Percentiles rank a stretch among this genome's conserved stretches.
These are phyloP conservation scores for Bombus confusus DNA, from an alignment of 1,140 invertebrate species.

Conservation along the genomic window DNA sequence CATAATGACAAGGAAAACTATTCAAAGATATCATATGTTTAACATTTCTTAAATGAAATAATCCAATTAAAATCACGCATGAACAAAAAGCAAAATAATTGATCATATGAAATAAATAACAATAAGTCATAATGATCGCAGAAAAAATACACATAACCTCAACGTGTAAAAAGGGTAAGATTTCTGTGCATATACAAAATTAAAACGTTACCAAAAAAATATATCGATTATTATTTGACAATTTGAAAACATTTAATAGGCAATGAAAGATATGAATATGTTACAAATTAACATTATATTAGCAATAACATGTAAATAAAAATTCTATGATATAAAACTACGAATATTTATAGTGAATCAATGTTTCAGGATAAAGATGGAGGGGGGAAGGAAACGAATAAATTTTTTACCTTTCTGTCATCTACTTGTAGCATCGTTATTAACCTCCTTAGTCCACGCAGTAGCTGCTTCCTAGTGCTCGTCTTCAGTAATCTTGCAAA, in stretches of 20 bases:
- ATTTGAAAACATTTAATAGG: background rate
- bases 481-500: constrained; percentile 35
- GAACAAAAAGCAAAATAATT: background rate
- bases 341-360: background rate
- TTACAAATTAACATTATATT: background rate
- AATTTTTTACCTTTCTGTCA: constrained; percentile 64
- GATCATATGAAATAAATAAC: background rate
- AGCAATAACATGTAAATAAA: no score
- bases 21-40: background rate
- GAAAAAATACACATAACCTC: constrained; percentile 27
- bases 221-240: background rate
- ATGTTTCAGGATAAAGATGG: background rate
- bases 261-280: background rate
- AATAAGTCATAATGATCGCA: background rate
- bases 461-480: background rate
- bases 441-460: background rate
- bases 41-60: background rate
- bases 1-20: background rate
- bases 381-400: background rate
- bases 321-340: background rate
- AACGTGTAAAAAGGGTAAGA: background rate
- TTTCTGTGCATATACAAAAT: background rate
- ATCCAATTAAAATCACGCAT: background rate
- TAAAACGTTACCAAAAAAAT: background rate
- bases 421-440: constrained; percentile 64